Evolutionary conservation across 2,888 invertebrate genomes (phyloP), one percentile per base, ranked within the genome.

Genomic region (Alloscopus bannaensis): DNA sequence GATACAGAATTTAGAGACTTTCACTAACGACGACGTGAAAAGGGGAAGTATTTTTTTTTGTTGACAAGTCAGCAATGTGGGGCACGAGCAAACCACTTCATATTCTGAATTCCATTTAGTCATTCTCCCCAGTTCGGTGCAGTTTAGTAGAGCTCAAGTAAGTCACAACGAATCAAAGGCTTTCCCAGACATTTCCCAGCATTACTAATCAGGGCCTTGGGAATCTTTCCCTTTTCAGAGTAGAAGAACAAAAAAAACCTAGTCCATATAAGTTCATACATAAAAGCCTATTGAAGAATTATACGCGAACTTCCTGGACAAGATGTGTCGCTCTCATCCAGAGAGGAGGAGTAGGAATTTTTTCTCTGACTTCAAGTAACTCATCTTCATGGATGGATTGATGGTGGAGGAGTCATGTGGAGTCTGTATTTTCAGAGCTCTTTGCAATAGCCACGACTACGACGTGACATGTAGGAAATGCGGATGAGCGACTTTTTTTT

Each of bases 381-480:
- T 60, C 47, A 75, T 66, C 66, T 52, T 75, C 66, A 50, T 50
- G 66, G 66, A 75, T 75, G 66, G 66, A 75, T 75, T 75, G 75
- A 68, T 66, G 75, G 65, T 57, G 52, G 75, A 50, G 60, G 42
- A 66, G 24, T 36, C 36, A 62, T 36, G 75, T 40, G 60, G 42
- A 66, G 24, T 36, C 36, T 52, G 50, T 40, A 40, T 69, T n/a
- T n/a, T n/a, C n/a, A n/a, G n/a, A n/a, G n/a, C n/a, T n/a, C n/a
- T n/a, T n/a, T n/a, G n/a, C n/a, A 3, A 52, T 52, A 18, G 29
- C 3, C 42, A 72, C 16, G 66, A 57, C 66, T 75, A 31, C 66
- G 66, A 75, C 57, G 75, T 75, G 75, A 75, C 75, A 75, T 75
- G 66, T 66, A 75, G 75, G 75, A 75, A 75, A 60, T 68, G 50